Evolutionary conservation across 1,140 invertebrate species (phyloP).

Genomic region (Zaprionus gabonicus): DNA sequence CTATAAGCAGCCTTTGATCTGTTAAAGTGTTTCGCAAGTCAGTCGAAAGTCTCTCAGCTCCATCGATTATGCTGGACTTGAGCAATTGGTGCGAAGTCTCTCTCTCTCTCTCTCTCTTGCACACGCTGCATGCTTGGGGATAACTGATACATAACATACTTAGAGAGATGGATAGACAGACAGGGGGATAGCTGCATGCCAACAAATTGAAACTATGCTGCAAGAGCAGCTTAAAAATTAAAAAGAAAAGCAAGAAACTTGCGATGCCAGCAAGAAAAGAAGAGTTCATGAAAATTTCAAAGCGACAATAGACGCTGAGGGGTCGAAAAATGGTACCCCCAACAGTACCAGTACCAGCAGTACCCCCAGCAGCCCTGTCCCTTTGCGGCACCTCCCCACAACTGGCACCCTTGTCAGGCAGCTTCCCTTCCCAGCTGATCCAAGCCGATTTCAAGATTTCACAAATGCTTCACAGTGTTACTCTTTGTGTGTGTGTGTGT

Average conservation of each 20-base stretch:
- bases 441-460: slow-evolving; percentile 26
- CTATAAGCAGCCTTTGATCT: not conserved
- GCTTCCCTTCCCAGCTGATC: not conserved
- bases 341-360: not conserved
- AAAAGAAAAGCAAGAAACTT: slow-evolving; percentile 32
- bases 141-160: slow-evolving; percentile 4
- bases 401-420: not conserved
- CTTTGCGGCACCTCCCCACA: not conserved
- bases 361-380: not conserved
- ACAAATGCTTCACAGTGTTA: slow-evolving; percentile 4
- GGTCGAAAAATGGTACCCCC: slow-evolving; percentile 17
- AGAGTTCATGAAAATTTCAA: slow-evolving; percentile 63
- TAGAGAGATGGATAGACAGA: slow-evolving; percentile 19
- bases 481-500: slow-evolving; percentile 1
- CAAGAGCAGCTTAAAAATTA: slow-evolving; percentile 36
- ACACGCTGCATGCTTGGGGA: not conserved
- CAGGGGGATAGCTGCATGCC: slow-evolving; percentile 43
- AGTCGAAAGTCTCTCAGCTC: not conserved
- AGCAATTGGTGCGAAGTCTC: slow-evolving; percentile 38
- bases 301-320: slow-evolving; percentile 39
- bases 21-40: not conserved
- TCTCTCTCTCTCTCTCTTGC: not conserved
- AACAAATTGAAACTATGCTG: slow-evolving; percentile 41
- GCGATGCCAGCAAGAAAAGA: slow-evolving; percentile 33
- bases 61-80: slow-evolving; percentile 46